Evolutionary conservation across 2,888 invertebrate species (phyloP).

Genomic region (Blastobasis adustella): DNA sequence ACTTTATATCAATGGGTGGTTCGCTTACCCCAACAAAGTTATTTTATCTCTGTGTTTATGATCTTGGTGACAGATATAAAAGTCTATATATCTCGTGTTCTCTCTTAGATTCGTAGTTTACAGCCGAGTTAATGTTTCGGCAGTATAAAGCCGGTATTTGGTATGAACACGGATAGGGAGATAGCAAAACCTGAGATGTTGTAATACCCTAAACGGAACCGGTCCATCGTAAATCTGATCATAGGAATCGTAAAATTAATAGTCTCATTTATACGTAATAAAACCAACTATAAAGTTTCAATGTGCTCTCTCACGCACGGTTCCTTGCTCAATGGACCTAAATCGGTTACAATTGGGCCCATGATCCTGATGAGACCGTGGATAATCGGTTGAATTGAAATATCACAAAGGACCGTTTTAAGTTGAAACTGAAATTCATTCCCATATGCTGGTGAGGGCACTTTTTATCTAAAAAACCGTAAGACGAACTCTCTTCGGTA

Average conservation of each 20-base stretch:
- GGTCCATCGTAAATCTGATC: constrained; percentile 58
- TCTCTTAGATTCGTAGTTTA: constrained; percentile 32
- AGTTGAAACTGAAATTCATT: constrained; percentile 9
- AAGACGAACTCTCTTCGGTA: too few relatives aligned
- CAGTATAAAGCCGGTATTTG: constrained; percentile 27
- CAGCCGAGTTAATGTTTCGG: constrained; percentile 44
- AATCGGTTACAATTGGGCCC: constrained; percentile 62
- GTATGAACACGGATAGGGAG: constrained; percentile 22
- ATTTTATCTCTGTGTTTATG: constrained; percentile 25
- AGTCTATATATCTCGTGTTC: constrained; percentile 27
- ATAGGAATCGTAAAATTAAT: constrained; percentile 62
- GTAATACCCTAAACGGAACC: constrained; percentile 35
- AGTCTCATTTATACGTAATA: constrained; percentile 66
- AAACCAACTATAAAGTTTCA: constrained; percentile 64
- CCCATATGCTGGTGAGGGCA: not conserved
- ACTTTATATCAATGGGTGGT: too few relatives aligned
- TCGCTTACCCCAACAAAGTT: not conserved
- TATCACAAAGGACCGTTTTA: constrained; percentile 40
- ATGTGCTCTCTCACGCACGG: constrained; percentile 55
- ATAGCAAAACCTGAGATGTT: constrained; percentile 35
- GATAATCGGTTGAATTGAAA: constrained; percentile 58
- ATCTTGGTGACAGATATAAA: constrained; percentile 30
- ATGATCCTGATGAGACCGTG: constrained; percentile 52
- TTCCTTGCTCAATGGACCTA: constrained; percentile 56
- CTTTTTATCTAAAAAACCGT: not conserved